Conservation (phyloP, 2,113 vertebrate species). For the Donacobius atricapilla region DNA sequence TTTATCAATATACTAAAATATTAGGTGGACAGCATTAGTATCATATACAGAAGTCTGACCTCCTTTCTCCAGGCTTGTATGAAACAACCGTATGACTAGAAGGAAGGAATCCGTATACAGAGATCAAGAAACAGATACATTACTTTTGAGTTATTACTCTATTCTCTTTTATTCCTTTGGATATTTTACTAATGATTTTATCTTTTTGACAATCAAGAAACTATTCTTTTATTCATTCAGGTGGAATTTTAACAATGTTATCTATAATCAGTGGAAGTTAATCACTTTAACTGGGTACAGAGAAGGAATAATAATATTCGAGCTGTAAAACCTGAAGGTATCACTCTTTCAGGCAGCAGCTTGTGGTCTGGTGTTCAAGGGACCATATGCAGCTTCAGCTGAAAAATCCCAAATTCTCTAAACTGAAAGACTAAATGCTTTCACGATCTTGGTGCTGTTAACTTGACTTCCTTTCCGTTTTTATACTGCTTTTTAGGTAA, state of each 20-base stretch:
- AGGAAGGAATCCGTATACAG: background rate
- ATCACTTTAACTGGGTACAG: background rate
- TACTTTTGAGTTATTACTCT: background rate
- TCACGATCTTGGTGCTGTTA: background rate
- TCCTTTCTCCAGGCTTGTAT: background rate
- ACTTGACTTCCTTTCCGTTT: background rate
- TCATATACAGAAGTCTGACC: background rate
- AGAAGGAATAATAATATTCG: background rate
- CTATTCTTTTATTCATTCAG: background rate
- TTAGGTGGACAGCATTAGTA: background rate
- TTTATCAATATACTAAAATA: background rate
- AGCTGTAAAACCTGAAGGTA: background rate
- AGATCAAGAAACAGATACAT: background rate
- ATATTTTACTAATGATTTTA: conserved; percentile 31
- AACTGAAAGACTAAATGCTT: background rate
- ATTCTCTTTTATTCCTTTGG: background rate
- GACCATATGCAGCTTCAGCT: background rate
- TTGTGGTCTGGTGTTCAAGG: background rate
- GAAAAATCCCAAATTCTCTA: background rate
- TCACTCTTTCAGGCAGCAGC: background rate
- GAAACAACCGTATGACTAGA: background rate
- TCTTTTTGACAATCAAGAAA: background rate
- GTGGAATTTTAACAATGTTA: background rate
- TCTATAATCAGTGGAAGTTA: background rate
- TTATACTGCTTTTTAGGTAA: background rate